Base-by-base conservation (phyloP, 2,113 vertebrate genomes). In the Nipponia nippon region DNA sequence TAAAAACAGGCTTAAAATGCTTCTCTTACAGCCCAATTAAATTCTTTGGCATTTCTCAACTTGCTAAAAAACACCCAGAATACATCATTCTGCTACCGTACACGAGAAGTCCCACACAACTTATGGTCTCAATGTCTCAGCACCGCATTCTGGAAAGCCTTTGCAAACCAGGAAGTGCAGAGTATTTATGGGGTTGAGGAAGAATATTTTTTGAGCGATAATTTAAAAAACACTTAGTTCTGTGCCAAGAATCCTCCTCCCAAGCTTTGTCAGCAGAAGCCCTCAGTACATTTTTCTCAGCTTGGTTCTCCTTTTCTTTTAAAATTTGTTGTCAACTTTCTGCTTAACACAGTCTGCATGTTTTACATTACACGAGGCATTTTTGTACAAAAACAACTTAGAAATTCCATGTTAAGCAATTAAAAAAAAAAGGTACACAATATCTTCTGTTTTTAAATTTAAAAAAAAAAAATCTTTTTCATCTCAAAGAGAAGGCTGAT, bases 41-140 rank as follows among this genome's bases (percentile, higher is more conserved):
- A 96, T 93, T 76, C 79, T 86, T 76, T 95, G 94, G 83, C 93
- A 92, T 88, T 94, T 94, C 79, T 93, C 89, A 85, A 93, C 92
- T 89, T 84, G 95, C 40, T 96, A 81, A 96, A 97, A 93, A 93
- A 83, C 65, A 94, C 87, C 55, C 88, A 89, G 87, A 91, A 93
- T 93, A 93, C 70, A 97, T 93, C 70, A 89, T 91, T 95, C 92
- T 93, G 91, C 78, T 95, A 93, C 95, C 82, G 73, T 81, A 92
- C 96, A 95, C 1, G 55, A 87, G 70, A 88, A 97, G 90, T 94
- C 96, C 90, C 93, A 97, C 91, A 95, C 96, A 96, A 95, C 93
- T 89, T 94, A 87, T 91, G 96, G 93, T 94, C 82, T 93, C 87
- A 29, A 13, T 83, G 75, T 49, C 88, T 96, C 92, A 95, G 93